Base-by-base conservation (phyloP, 2,888 invertebrate genomes). In the Xestia ashworthii region DNA sequence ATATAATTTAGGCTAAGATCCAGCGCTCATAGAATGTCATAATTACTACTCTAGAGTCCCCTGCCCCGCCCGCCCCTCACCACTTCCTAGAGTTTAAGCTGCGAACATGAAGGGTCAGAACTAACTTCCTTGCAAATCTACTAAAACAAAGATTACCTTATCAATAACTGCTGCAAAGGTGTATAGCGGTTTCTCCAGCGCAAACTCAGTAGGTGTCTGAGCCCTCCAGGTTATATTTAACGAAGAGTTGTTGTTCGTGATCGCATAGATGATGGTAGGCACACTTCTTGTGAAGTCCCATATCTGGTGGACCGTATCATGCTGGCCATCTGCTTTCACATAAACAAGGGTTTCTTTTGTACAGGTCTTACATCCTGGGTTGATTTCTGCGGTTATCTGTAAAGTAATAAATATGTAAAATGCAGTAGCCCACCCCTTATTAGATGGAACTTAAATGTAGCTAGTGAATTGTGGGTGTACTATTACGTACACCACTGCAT, bases 261-360 rank as follows among this genome's bases (percentile, higher is more conserved):
- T 90, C 0, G 97, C 96, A 50, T 97, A 93, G 25, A 98, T 92
- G 46, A 98, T 89, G 1, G 97, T 97, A 0, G 98, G 98, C 64
- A 96, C 94, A 6, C 97, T 96, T 44, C 88, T 76, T 5, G 97
- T 96, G 87, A 98, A 98, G 92, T 98, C 98, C 97, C 98, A 98
- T 68, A 98, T 85, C 90, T 98, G 98, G 90, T 98, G 98, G 1
- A 98, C 91, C 0, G 97, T 97, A 91, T 98, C 98, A 67, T 96
- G 92, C 1, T 92, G 80, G 0, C 98, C 97, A 41, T 95, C 96
- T 0, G 98, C 97, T 89, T 94, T 93, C 14, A 97, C 93, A 88
- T 98, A 97, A 6, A 97, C 87, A 0, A 97, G 90, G 3, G 96
- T 96, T 1, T 94, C 91, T 65, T 91, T 90, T 3, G 88, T 82